phyloP scores from a whole-genome alignment of 92 coral and sea anemone species.

The Plumapathes pennacea region DNA sequence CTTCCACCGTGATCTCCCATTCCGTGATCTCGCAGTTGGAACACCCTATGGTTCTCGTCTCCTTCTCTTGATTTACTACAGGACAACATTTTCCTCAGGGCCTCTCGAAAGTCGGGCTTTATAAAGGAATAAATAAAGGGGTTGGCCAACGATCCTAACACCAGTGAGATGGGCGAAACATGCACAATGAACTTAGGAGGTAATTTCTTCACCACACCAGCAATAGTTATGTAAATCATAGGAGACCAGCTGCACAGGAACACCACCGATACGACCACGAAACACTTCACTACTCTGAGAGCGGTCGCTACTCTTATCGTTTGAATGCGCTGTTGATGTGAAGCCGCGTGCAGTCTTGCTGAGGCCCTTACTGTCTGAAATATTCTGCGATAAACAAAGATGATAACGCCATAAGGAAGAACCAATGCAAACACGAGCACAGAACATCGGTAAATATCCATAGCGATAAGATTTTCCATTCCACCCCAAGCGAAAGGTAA shows the following conservation, averaged over 20 bases:
- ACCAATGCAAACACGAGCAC: too few species aligned
- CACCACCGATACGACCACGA: constrained; percentile 50
- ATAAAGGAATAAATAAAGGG: constrained; percentile 56
- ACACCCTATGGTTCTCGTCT: too few species aligned
- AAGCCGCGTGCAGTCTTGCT: too few species aligned
- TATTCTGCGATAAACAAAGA: too few species aligned
- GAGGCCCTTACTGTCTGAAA: too few species aligned
- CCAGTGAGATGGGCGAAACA: constrained; percentile 53
- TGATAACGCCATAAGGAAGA: too few species aligned
- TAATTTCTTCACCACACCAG: constrained; percentile 9
- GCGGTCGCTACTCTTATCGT: too few species aligned
- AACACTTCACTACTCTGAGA: constrained; percentile 44
- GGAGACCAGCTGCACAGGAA: constrained; percentile 61
- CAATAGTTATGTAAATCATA: constrained; percentile 35
- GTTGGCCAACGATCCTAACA: constrained; percentile 44
- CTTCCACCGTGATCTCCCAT: too few species aligned
- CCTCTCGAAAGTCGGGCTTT: constrained; percentile 59
- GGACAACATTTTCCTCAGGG: constrained; percentile 23
- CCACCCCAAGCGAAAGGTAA: constrained; percentile 38
- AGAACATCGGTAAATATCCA: constrained; percentile 6
- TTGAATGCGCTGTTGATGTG: too few species aligned
- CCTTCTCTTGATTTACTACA: too few species aligned
- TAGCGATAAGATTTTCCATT: neutral
- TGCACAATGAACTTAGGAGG: constrained; percentile 28
- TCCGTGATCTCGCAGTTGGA: too few species aligned